Percentiles rank a stretch among this genome's conserved stretches.
phyloP scores from a whole-genome alignment of 2,113 vertebrate genomes.

The Engystomops pustulosus region DNA sequence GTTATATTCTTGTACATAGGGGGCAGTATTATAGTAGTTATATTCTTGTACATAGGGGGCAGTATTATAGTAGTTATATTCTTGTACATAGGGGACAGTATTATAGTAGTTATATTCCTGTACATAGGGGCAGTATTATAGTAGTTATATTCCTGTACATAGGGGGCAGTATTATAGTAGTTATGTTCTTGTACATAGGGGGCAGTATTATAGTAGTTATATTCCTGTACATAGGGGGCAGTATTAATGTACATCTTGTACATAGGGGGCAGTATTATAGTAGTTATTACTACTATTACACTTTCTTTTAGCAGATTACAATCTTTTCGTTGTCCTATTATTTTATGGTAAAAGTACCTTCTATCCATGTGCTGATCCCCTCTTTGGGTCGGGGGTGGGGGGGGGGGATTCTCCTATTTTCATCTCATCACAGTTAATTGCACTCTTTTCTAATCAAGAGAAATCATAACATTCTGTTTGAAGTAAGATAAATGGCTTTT shows the following conservation, averaged over 20 bases:
- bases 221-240: neutral
- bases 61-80: slow-evolving; percentile 15
- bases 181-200: too few species aligned
- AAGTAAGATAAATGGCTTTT: slow-evolving; percentile 31
- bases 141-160: slow-evolving; percentile 13
- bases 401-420: neutral
- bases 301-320: neutral
- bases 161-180: neutral
- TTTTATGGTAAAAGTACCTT: neutral
- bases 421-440: slow-evolving; percentile 20
- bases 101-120: slow-evolving; percentile 17
- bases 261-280: neutral
- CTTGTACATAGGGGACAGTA: slow-evolving; percentile 9
- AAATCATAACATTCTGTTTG: neutral
- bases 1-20: neutral
- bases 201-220: slow-evolving; percentile 3
- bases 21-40: slow-evolving; percentile 1
- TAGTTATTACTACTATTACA: neutral
- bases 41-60: neutral
- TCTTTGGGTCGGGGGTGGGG: neutral
- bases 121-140: neutral
- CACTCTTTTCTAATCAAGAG: slow-evolving; percentile 12
- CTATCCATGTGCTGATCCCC: neutral
- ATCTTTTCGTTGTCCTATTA: neutral
- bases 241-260: slow-evolving; percentile 6